phyloP scores from a whole-genome alignment of 2,113 vertebrate genomes.

The Pleuronectes platessa region DNA sequence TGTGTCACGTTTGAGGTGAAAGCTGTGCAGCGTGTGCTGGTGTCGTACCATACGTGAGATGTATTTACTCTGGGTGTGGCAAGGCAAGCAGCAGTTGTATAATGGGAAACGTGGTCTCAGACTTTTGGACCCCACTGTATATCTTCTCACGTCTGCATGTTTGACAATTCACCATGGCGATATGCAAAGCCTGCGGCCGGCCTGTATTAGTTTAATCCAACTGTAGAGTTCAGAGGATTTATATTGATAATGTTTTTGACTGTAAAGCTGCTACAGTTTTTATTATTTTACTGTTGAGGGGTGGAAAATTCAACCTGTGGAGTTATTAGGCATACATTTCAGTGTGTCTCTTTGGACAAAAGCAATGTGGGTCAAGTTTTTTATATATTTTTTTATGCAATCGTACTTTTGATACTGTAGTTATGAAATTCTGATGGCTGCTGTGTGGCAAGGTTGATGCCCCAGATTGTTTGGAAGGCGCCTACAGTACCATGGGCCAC shows the following conservation, averaged over 20 bases:
- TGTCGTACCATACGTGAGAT: constrained; percentile 62
- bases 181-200: constrained; percentile 53
- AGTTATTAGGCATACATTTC: neutral
- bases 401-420: constrained; percentile 36
- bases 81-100: constrained; percentile 51
- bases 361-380: constrained; percentile 39
- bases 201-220: constrained; percentile 21
- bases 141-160: constrained; percentile 38
- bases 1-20: constrained; percentile 31
- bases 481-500: constrained; percentile 32
- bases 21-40: constrained; percentile 37
- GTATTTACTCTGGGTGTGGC: constrained; percentile 76
- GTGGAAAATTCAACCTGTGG: neutral
- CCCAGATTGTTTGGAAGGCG: constrained; percentile 36
- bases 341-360: constrained; percentile 15
- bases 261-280: neutral
- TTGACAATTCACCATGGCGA: constrained; percentile 50
- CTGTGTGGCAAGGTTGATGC: constrained; percentile 43
- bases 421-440: constrained; percentile 62
- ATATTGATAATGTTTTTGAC: neutral
- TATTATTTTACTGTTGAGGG: neutral
- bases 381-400: constrained; percentile 25
- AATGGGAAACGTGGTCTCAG: constrained; percentile 13
- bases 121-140: constrained; percentile 20
- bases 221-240: neutral